Evolutionary conservation across 2,113 vertebrate genomes (phyloP).

Genomic region (Macrotis lagotis): DNA sequence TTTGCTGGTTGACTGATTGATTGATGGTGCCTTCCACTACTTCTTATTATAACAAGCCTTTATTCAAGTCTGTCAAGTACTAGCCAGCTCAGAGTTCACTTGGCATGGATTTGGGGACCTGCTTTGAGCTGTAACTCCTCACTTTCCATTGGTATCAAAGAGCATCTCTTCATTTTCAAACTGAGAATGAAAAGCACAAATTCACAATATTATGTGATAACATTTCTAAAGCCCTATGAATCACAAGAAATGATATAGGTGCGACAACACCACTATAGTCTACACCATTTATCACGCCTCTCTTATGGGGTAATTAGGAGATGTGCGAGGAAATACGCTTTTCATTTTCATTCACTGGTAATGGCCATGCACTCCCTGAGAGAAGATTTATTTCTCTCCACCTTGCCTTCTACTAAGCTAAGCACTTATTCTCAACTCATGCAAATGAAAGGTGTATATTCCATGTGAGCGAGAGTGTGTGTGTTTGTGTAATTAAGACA

Average conservation of each 20-base stretch:
- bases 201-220: conserved; percentile 67
- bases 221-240: conserved; percentile 74
- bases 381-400: conserved; percentile 72
- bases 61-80: background rate
- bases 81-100: background rate
- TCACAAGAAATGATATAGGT: conserved; percentile 68
- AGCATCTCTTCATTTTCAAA: conserved; percentile 68
- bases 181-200: conserved; percentile 74
- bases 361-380: conserved; percentile 71
- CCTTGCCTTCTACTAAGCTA: conserved; percentile 69
- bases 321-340: conserved; percentile 69
- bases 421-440: conserved; percentile 72
- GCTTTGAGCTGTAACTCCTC: conserved; percentile 53
- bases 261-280: conserved; percentile 53
- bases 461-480: conserved; percentile 62
- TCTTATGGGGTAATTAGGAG: conserved; percentile 74
- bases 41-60: background rate
- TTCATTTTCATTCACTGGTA: conserved; percentile 73
- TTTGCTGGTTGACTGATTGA: background rate
- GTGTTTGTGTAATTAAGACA: conserved; percentile 69
- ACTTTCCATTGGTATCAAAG: conserved; percentile 64
- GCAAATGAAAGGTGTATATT: conserved; percentile 79
- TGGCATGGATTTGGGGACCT: conserved; percentile 13
- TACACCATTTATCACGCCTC: conserved; percentile 68
- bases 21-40: background rate